These are phyloP conservation scores for Tragelaphus imberbis DNA, from an alignment of 2,113 vertebrate species.

Conservation along the genomic window DNA sequence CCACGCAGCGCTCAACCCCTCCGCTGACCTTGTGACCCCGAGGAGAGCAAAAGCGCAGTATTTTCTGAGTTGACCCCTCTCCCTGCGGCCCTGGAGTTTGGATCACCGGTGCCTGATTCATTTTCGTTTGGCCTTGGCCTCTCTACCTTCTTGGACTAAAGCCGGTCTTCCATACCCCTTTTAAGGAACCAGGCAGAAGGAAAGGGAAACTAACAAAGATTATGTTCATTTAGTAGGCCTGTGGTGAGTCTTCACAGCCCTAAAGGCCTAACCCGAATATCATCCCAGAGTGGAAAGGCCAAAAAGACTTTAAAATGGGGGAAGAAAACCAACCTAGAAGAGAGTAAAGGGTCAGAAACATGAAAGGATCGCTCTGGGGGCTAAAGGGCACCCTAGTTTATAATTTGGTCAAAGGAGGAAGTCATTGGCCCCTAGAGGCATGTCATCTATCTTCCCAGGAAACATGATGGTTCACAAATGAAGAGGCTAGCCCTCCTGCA, in stretches of 20 bases:
- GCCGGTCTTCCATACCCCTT: neutral
- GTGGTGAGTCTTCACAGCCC: neutral
- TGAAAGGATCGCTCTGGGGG: neutral
- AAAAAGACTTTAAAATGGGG: neutral
- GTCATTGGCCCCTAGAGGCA: conserved; percentile 38
- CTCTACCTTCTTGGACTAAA: neutral
- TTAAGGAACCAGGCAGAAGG: neutral
- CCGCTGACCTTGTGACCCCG: accelerated
- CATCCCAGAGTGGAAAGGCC: neutral
- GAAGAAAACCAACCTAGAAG: neutral
- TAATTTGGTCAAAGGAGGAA: conserved; percentile 62
- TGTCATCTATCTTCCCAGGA: conserved; percentile 47
- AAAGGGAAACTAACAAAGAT: neutral
- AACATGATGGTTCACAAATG: conserved; percentile 67
- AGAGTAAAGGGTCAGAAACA: conserved; percentile 12
- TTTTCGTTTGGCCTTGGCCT: neutral
- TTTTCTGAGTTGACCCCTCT: neutral
- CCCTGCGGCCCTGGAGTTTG: neutral
- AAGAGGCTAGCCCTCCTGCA: conserved; percentile 76
- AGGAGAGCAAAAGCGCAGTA: neutral
- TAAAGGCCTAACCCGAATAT: neutral
- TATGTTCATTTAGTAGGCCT: neutral
- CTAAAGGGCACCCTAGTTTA: conserved; percentile 27
- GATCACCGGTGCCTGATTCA: neutral
- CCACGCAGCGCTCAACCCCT: neutral